Evolutionary conservation across 2,113 vertebrate genomes (phyloP).

Genomic region (Oxyura jamaicensis): DNA sequence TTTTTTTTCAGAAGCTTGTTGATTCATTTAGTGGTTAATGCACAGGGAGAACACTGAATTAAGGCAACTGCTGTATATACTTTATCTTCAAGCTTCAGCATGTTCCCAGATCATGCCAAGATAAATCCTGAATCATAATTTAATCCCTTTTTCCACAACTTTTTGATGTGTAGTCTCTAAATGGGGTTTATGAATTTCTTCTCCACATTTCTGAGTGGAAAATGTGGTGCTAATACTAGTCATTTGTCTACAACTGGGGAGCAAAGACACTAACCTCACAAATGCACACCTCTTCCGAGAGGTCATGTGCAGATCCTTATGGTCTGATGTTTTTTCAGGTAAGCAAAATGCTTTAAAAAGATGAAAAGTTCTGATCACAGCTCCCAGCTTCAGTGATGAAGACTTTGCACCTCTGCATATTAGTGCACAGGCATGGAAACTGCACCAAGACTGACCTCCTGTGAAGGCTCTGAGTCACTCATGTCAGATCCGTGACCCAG

Average conservation of each 20-base stretch:
- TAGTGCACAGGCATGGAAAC: neutral
- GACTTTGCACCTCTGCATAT: rapidly evolving
- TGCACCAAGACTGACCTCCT: rapidly evolving
- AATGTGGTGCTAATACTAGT: neutral
- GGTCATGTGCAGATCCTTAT: neutral
- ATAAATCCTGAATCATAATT: neutral
- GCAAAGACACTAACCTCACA: neutral
- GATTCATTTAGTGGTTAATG: neutral
- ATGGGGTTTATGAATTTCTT: neutral
- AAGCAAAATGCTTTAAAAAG: neutral
- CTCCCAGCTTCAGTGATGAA: neutral
- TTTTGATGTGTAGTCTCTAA: neutral
- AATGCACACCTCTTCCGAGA: rapidly evolving
- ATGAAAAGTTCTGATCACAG: neutral
- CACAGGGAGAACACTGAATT: neutral
- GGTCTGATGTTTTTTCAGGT: neutral
- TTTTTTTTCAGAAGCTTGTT: neutral
- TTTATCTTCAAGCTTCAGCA: neutral
- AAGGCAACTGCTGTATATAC: neutral
- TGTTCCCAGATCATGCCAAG: neutral
- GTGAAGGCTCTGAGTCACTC: neutral
- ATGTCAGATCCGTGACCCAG: neutral
- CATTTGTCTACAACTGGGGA: neutral
- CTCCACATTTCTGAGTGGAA: neutral
- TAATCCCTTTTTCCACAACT: neutral